Conservation (phyloP, 2,113 vertebrate genomes). For the Lethenteron reissneri region DNA sequence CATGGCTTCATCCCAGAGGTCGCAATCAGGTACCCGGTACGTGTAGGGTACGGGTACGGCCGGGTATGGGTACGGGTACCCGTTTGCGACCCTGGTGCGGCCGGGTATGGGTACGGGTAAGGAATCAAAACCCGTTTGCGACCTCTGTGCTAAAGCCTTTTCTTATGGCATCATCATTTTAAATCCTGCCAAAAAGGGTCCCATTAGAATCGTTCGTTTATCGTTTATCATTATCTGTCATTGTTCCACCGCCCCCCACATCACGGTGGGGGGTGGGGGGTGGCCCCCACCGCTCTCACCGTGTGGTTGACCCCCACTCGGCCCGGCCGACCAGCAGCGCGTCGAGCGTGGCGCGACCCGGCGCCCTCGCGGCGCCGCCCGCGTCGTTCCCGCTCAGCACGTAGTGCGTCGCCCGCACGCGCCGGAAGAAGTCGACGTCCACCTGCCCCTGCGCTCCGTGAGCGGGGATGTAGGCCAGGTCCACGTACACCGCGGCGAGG, state of each 20-base stretch:
- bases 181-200: too few species aligned
- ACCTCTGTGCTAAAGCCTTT: too few species aligned
- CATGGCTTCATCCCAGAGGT: too few species aligned
- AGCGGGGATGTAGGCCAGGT: constrained; percentile 65
- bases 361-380: constrained; percentile 17
- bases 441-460: constrained; percentile 29
- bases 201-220: too few species aligned
- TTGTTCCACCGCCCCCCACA: background rate
- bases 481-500: constrained; percentile 30
- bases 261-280: background rate
- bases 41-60: too few species aligned
- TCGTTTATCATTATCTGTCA: too few species aligned
- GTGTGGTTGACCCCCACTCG: constrained; percentile 39
- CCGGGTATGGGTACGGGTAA: too few species aligned
- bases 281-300: constrained; percentile 20
- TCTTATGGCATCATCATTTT: too few species aligned
- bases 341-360: constrained; percentile 41
- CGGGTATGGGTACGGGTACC: too few species aligned
- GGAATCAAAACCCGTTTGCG: too few species aligned
- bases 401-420: constrained; percentile 49
- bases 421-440: constrained; percentile 43
- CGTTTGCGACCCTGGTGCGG: too few species aligned
- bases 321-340: constrained; percentile 47
- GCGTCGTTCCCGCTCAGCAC: constrained; percentile 61
- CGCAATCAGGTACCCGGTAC: too few species aligned